These are phyloP conservation scores for Arenicola marina DNA, from an alignment of 2,888 invertebrate genomes.

Conservation along the genomic window DNA sequence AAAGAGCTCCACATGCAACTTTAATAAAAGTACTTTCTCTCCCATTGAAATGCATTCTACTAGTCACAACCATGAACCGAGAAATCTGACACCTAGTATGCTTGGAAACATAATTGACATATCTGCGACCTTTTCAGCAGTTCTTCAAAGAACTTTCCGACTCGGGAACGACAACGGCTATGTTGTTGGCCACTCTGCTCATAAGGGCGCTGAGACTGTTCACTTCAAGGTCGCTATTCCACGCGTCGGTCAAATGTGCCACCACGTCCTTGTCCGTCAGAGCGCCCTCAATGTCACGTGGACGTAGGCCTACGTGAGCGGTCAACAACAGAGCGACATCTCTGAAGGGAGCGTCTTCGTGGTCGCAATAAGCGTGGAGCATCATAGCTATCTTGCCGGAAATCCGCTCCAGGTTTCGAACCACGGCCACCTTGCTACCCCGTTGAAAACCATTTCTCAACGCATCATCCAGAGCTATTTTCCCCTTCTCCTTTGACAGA, in stretches of 20 bases:
- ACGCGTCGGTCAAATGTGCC: neutral
- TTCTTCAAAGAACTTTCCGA: too few relatives aligned
- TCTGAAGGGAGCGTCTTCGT: constrained; percentile 53
- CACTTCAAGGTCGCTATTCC: neutral
- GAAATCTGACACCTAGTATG: too few relatives aligned
- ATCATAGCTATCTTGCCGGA: constrained; percentile 43
- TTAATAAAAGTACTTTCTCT: too few relatives aligned
- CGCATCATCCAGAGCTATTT: too few relatives aligned
- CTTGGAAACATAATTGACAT: too few relatives aligned
- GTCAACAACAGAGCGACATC: constrained; percentile 43
- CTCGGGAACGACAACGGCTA: neutral
- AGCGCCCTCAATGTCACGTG: neutral
- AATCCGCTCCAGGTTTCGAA: constrained; percentile 44
- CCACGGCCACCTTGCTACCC: constrained; percentile 35
- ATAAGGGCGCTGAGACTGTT: neutral
- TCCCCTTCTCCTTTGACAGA: too few relatives aligned
- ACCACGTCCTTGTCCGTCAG: neutral
- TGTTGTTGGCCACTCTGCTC: constrained; percentile 1
- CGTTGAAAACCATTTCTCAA: constrained; percentile 30
- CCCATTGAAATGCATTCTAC: too few relatives aligned
- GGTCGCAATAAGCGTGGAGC: constrained; percentile 53
- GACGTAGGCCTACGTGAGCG: constrained; percentile 29
- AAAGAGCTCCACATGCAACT: too few relatives aligned
- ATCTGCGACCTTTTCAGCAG: too few relatives aligned
- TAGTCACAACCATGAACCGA: too few relatives aligned